Evolutionary conservation across 2,113 vertebrate species (phyloP).

Genomic region (Dryoscopus gambensis): DNA sequence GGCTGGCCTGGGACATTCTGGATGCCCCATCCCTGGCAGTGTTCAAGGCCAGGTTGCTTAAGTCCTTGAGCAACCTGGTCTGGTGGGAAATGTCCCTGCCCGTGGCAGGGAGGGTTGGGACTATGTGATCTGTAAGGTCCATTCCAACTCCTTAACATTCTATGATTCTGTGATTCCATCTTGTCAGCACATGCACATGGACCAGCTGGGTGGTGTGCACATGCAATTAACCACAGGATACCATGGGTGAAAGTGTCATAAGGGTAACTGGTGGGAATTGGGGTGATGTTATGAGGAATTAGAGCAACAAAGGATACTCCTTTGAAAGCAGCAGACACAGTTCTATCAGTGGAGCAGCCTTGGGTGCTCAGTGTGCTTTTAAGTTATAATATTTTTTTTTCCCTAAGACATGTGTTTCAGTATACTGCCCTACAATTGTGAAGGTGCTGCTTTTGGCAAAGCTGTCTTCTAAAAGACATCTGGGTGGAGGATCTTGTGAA

Average conservation of each 20-base stretch:
- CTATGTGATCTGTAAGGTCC: too few species aligned
- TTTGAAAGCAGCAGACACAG: not conserved
- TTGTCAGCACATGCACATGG: rapidly evolving
- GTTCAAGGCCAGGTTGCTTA: not conserved
- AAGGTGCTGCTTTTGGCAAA: not conserved
- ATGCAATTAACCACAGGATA: not conserved
- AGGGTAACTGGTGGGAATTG: not conserved
- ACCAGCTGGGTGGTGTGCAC: rapidly evolving
- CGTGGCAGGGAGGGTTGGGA: not conserved
- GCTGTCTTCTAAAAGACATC: not conserved
- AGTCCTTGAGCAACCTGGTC: not conserved
- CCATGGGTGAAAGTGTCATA: not conserved
- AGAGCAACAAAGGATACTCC: not conserved
- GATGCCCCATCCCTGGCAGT: not conserved
- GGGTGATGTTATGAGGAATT: not conserved
- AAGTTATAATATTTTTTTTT: not conserved
- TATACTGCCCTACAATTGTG: not conserved
- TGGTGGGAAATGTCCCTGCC: not conserved
- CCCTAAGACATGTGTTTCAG: rapidly evolving
- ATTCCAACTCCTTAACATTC: not conserved
- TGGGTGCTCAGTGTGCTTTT: not conserved
- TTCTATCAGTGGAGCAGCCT: not conserved
- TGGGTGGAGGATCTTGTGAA: not conserved
- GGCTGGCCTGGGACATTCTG: not conserved
- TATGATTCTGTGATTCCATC: not conserved